Evolutionary conservation across 2,888 invertebrate genomes (phyloP).

Genomic region (Creontiades dilutus): DNA sequence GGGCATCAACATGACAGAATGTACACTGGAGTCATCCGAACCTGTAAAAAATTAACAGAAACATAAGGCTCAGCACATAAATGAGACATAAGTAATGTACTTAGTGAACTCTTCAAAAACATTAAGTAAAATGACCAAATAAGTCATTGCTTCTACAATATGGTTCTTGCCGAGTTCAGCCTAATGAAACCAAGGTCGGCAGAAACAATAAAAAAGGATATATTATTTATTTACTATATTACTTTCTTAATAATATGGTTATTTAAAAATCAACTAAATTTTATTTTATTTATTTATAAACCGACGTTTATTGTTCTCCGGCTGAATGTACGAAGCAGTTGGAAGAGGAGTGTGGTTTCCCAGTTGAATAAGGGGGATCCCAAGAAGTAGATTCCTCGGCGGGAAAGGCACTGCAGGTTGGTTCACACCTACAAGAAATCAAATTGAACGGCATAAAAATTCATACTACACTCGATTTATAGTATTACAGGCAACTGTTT

Average conservation of each 20-base stretch:
- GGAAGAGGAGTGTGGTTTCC: conserved; percentile 30
- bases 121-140: too few species aligned
- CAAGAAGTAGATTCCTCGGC: conserved; percentile 61
- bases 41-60: conserved; percentile 60
- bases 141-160: too few species aligned
- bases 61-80: not conserved
- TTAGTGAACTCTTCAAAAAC: too few species aligned
- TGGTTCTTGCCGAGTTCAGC: too few species aligned
- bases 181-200: too few species aligned
- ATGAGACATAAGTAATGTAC: too few species aligned
- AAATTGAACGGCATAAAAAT: not conserved
- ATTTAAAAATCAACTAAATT: too few species aligned
- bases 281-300: not conserved
- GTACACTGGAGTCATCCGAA: conserved; percentile 72
- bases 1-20: conserved; percentile 74
- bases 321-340: conserved; percentile 67
- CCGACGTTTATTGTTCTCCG: conserved; percentile 69
- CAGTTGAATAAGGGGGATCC: conserved; percentile 58
- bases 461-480: too few species aligned
- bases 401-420: conserved; percentile 49
- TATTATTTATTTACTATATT: too few species aligned
- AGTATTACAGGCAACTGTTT: too few species aligned
- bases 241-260: too few species aligned
- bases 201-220: too few species aligned
- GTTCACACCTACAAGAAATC: conserved; percentile 50